Evolutionary conservation across 2,888 invertebrate species (phyloP).

Genomic region (Notodonta dromedarius): DNA sequence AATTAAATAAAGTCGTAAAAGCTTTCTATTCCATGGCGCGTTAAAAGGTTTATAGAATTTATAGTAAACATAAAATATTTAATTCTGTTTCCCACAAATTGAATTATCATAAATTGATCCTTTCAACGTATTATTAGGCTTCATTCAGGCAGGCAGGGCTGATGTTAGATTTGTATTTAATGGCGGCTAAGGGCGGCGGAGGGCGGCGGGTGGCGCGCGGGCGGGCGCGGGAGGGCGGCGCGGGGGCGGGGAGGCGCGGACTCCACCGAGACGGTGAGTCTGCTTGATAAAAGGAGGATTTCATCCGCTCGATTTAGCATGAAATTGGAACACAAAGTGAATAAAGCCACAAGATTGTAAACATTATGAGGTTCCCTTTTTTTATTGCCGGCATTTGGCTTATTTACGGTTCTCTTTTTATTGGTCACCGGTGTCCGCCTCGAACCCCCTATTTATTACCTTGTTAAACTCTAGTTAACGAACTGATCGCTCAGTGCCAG

Average conservation of each 20-base stretch:
- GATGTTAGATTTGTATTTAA: slow-evolving; percentile 75
- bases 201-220: slow-evolving; percentile 25
- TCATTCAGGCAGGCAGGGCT: slow-evolving; percentile 73
- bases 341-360: slow-evolving; percentile 84
- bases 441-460: slow-evolving; percentile 77
- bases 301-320: slow-evolving; percentile 84
- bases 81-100: slow-evolving; percentile 62
- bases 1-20: slow-evolving; percentile 43
- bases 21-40: slow-evolving; percentile 34
- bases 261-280: slow-evolving; percentile 75
- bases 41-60: slow-evolving; percentile 48
- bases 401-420: slow-evolving; percentile 82
- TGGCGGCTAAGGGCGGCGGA: slow-evolving; percentile 43
- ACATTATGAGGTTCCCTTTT: slow-evolving; percentile 82
- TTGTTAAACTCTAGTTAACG: slow-evolving; percentile 83
- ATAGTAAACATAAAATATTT: slow-evolving; percentile 55
- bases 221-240: slow-evolving; percentile 21
- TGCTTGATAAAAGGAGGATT: slow-evolving; percentile 80
- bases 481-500: slow-evolving; percentile 69
- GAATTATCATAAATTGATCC: slow-evolving; percentile 70
- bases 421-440: slow-evolving; percentile 70
- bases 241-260: slow-evolving; percentile 37
- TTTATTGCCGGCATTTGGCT: slow-evolving; percentile 77
- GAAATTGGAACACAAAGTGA: slow-evolving; percentile 85
- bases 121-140: slow-evolving; percentile 66